Base-by-base conservation (phyloP, 2,888 invertebrate genomes). In the Antitype chi region DNA sequence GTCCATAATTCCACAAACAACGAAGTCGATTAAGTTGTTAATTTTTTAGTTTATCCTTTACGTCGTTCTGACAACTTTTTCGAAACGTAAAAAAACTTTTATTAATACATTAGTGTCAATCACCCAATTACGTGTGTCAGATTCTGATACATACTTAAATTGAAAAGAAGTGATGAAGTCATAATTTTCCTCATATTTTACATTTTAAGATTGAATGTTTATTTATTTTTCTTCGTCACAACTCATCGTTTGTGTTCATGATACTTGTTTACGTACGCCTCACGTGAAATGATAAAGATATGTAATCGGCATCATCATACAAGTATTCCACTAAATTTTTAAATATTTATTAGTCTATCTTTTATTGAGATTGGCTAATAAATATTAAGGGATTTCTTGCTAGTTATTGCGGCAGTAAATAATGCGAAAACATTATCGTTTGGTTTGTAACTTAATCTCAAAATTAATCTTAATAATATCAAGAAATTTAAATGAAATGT, bases 151-250 rank as follows among this genome's bases (percentile, higher is more conserved):
- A 78, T 49, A 64, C 52, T 70, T 32, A 59, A 57, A 67, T 70
- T 83, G 70, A 66, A 77, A 70, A 74, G 72, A 80, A 75, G 49
- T 57, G 55, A 83, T 84, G 25, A 76, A 76, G n/a, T 74, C 69
- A 81, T 77, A 74, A 72, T 71, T 70, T 82, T 76, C 55, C 67
- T 70, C 60, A 69, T 73, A 70, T 81, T 81, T 68, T 49, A 63
- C 59, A 72, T 62, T 78, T 78, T 67, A n/a, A n/a, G 62, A 81
- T 79, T 70, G 74, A 81, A 79, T 82, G 82, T 86, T 85, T 85
- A 82, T 86, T 87, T 81, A 70, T 86, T 85, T 85, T 78, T 71
- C 69, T 72, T 66, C 80, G 81, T 85, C 84, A 85, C 66, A 69
- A 60, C 71, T 76, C 82, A 86, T 72, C 77, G 70, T 77, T 82